Evolutionary conservation across 2,797 vertebrate species (phyloP), one percentile per base, ranked within the genome.

Genomic region (Siniperca undulata): DNA sequence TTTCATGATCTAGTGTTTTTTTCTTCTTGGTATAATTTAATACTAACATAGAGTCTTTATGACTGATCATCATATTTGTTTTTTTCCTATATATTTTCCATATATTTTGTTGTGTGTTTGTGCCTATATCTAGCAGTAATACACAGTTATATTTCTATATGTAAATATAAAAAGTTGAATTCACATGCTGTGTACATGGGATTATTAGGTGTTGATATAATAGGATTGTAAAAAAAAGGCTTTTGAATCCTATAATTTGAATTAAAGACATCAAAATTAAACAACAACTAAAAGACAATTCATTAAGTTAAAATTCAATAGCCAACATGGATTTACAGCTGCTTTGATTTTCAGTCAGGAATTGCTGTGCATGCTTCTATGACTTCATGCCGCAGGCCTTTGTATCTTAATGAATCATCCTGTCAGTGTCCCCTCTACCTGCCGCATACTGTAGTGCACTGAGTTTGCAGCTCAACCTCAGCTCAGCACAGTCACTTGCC

Each of bases 401-500:
- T 46, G 40, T 44, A 13, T 74, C 78, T 86, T 68, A 55, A 72
- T 64, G 19, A 70, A 77, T 50, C 74, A 11, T 60, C 62, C 67
- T 81, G 80, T 73, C 70, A 64, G 69, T 76, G 70, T 86, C 74
- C 62, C 69, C 62, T 84, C 75, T 80, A 87, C 80, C 89, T 81
- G 73, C 88, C 74, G 58, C 84, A 92, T 87, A 64, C 64, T 90
- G 81, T 69, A 78, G 59, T 85, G 86, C 85, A 84, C 70, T 50
- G 78, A 77, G 81, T 81, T 71, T 91, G 79, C 85, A 82, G 90
- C 76, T 86, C 79, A 75, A 78, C 82, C 87, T 77, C 76, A 90
- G 90, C 89, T 90, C 89, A 88, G 86, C 89, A 87, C 89, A 92
- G 91, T 87, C 86, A 79, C 90, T 88, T 89, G 81, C 89, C 88